phyloP scores from a whole-genome alignment of 2,888 invertebrate species.

The Callosobruchus maculatus region DNA sequence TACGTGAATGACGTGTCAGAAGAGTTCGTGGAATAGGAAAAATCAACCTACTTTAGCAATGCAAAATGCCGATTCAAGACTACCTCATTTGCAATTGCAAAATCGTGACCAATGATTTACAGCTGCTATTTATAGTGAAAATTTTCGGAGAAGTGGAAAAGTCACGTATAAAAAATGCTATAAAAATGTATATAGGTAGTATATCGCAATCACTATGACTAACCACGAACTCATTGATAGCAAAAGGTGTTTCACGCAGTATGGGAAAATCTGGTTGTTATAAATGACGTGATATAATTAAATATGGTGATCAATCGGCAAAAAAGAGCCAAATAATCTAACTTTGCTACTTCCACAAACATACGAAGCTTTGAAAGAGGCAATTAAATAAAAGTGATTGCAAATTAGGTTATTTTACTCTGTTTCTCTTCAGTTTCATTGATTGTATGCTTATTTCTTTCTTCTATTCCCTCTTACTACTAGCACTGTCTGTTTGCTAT shows the following conservation, averaged over 20 bases:
- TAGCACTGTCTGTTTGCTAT: too few species aligned
- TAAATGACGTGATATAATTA: background rate
- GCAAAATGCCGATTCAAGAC: background rate
- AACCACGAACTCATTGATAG: background rate
- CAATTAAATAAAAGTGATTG: too few species aligned
- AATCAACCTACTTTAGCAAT: background rate
- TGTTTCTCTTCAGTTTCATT: too few species aligned
- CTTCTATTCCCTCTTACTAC: too few species aligned
- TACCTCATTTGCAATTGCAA: background rate
- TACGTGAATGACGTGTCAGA: background rate
- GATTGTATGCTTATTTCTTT: too few species aligned
- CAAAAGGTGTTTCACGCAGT: background rate
- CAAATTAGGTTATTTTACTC: too few species aligned
- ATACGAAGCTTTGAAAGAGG: too few species aligned
- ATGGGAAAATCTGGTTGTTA: background rate
- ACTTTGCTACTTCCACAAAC: too few species aligned
- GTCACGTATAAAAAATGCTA: background rate
- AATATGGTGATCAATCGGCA: background rate
- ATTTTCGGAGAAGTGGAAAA: background rate
- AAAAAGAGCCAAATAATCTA: too few species aligned
- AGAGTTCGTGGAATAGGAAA: background rate
- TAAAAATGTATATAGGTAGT: background rate
- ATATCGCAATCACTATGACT: background rate
- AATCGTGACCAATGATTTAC: background rate
- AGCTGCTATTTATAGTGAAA: background rate